Base-by-base conservation (phyloP, 2,888 invertebrate species). In the Limenitis arthemis region DNA sequence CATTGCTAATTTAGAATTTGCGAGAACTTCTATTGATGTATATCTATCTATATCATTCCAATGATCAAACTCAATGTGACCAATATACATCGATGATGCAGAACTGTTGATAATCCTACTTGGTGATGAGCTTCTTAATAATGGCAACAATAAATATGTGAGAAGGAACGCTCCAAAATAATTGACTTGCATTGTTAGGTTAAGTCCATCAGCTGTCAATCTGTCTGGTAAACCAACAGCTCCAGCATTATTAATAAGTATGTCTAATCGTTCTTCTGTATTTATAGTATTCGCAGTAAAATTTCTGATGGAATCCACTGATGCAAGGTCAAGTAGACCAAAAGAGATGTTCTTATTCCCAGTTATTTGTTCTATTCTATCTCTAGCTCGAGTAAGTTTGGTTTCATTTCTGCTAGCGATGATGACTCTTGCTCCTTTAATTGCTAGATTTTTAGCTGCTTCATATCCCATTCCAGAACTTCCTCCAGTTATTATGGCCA, bases 111-210 rank as follows among this genome's bases (percentile, higher is more conserved):
- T 75, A 31, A 93, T 88, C 56, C 91, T 80, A 55, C 91, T 89
- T 1, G 89, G 89, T 0, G 85, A 75, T 1, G 88, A 88, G 4
- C 67, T 61, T 70, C 87, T 89, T 12, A 92, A 64, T 61, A 82
- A 59, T 54, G 84, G 84, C 58, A 84, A 69, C 52, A 94, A 77
- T 54, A 94, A 79, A 70, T 90, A 91, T 0, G 93, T 93, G 36
- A 94, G 81, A 38, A 94, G 76, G 68, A 94, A 94, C 1, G 90
- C 89, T 7, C 92, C 92, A 64, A 92, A 90, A 68, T 92, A 90
- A 69, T 93, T 93, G 44, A 90, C 88, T 67, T 91, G 92, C 88
- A 92, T 90, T 1, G 88, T 88, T 2, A 86, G 69, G 59, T 91
- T 90, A 31, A 93, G 73, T 1, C 90, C 91, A 60, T 93, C 91